phyloP scores from a whole-genome alignment of 2,888 invertebrate species.

The Epirrita christyi region DNA sequence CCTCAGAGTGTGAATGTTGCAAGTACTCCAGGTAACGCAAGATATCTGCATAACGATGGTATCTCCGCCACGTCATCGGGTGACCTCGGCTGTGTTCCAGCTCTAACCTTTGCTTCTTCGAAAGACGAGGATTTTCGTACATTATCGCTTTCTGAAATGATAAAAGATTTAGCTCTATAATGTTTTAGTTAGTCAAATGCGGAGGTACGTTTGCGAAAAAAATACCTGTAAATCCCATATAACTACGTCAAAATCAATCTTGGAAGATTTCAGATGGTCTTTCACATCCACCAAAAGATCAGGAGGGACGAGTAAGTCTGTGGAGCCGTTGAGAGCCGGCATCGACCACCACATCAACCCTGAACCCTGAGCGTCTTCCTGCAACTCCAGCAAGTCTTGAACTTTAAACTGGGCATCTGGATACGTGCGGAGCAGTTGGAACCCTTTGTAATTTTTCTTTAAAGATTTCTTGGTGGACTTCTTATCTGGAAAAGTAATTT shows the following conservation, averaged over 20 bases:
- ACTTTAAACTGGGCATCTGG: constrained; percentile 76
- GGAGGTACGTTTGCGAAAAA: neutral
- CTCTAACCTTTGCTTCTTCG: constrained; percentile 85
- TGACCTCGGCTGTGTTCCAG: constrained; percentile 85
- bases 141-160: constrained; percentile 85
- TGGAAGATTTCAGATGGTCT: constrained; percentile 84
- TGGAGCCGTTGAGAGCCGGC: constrained; percentile 80
- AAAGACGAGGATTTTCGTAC: constrained; percentile 87
- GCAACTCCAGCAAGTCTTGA: constrained; percentile 71
- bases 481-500: constrained; percentile 52
- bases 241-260: constrained; percentile 87
- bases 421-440: constrained; percentile 77
- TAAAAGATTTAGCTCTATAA: neutral
- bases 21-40: constrained; percentile 88
- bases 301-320: constrained; percentile 90
- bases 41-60: constrained; percentile 89
- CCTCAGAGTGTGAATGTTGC: constrained; percentile 86
- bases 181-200: neutral
- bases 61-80: constrained; percentile 89
- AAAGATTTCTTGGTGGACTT: constrained; percentile 66
- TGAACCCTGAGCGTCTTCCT: constrained; percentile 78
- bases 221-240: constrained; percentile 90
- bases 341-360: constrained; percentile 81
- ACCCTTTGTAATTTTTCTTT: constrained; percentile 83
- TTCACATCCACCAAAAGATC: constrained; percentile 85